A percentile compares a stretch with the other conserved stretches of the same genome.
Evolutionary conservation across 2,888 invertebrate species (phyloP).

Genomic region (Odontocolon sp.): DNA sequence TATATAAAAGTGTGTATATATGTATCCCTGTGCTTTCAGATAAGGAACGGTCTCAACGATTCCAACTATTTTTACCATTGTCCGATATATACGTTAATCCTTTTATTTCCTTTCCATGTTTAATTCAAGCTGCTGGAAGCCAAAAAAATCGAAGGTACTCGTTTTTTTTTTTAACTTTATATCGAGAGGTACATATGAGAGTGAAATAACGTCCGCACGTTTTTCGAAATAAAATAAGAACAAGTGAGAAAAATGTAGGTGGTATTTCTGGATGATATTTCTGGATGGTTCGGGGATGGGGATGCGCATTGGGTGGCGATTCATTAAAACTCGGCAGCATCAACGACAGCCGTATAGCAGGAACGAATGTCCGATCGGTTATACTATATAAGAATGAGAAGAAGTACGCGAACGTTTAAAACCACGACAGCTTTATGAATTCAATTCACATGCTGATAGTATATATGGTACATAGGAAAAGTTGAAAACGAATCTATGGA

Average conservation of each 20-base stretch:
- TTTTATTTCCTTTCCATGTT: slow-evolving; percentile 45
- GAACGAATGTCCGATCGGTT: background rate
- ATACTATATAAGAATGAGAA: slow-evolving; percentile 17
- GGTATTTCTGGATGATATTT: too few relatives aligned
- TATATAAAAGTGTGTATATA: background rate
- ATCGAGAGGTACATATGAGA: too few relatives aligned
- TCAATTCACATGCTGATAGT: slow-evolving; percentile 48
- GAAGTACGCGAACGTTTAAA: slow-evolving; percentile 17
- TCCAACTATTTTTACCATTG: slow-evolving; percentile 35
- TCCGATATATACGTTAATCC: background rate
- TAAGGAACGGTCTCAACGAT: slow-evolving; percentile 26
- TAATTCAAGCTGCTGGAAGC: slow-evolving; percentile 23
- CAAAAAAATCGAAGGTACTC: background rate
- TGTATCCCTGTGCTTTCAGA: background rate
- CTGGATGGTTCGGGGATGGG: too few relatives aligned
- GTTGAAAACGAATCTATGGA: slow-evolving; percentile 36
- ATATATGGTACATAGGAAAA: slow-evolving; percentile 28
- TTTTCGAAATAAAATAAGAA: too few relatives aligned
- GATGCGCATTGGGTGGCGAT: background rate
- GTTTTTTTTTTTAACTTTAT: too few relatives aligned
- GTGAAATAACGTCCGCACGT: too few relatives aligned
- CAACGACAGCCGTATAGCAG: background rate
- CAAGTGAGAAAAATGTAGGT: too few relatives aligned
- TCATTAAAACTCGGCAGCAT: slow-evolving; percentile 9
- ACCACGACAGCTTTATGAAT: slow-evolving; percentile 55